Evolutionary conservation across 2,888 invertebrate species (phyloP), one percentile per base, ranked within the genome.

Genomic region (Vanessa cardui): DNA sequence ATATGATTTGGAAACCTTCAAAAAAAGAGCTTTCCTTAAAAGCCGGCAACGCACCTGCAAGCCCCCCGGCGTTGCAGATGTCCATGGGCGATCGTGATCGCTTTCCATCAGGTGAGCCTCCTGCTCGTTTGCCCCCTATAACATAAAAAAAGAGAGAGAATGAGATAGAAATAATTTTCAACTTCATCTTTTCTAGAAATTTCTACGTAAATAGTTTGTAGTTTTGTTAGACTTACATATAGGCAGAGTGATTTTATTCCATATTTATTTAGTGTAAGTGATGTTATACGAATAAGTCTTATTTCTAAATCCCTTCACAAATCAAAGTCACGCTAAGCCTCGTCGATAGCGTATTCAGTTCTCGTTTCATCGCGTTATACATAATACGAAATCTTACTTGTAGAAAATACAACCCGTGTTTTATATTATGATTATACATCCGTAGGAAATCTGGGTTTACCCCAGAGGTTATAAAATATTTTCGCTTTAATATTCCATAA

Each of bases 271-370:
- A 47, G 47, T 47, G n/a, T 18, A n/a, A 47, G 47, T 47, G n/a
- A 7, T n/a, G 16, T 16, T 7, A n/a, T 26, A 52, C 12, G 21
- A 52, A 21, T 21, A 52, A 26, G 26, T 26, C 12, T 26, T 15
- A 52, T 26, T 16, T 47, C 52, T 26, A 18, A 45, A 54, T 45
- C 56, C n/a, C 21, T 65, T 65, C 50, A 63, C 59, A 68, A 72
- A 67, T 67, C 60, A 65, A 61, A 50, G 26, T 31, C 63, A 47
- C 52, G 44, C 65, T 58, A 62, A 64, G 47, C 52, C 58, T 64
- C 66, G 60, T 62, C 60, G 33, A 68, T 69, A 66, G 68, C 62
- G 66, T 70, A 73, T 73, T 73, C 73, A 69, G 63, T 58, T 67
- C 70, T 66, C 72, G 74, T 71, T 69, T 66, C 56, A 66, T 49